These are phyloP conservation scores for Phrynocephalus vlangalii DNA, from an alignment of 2,797 vertebrate genomes.

Conservation along the genomic window DNA sequence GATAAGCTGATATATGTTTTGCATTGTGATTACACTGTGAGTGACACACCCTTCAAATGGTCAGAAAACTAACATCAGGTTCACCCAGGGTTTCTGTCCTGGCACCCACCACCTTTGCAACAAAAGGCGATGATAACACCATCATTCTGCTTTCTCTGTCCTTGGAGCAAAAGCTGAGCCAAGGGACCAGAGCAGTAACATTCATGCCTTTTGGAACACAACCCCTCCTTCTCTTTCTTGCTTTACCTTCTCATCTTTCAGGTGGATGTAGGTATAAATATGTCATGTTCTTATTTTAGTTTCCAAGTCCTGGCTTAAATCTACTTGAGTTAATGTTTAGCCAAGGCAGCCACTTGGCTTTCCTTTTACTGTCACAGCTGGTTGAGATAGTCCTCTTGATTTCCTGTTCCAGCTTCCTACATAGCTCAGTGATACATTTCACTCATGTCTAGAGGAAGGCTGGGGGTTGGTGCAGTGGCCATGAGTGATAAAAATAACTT, in stretches of 20 bases:
- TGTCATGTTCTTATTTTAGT: slow-evolving; percentile 39
- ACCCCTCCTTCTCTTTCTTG: background rate
- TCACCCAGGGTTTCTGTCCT: fast-evolving
- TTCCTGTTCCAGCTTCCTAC: slow-evolving; percentile 2
- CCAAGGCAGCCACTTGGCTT: background rate
- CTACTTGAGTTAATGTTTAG: slow-evolving; percentile 22
- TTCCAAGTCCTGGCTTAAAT: slow-evolving; percentile 14
- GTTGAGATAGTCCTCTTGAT: background rate
- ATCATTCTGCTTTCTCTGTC: background rate
- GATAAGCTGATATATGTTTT: background rate
- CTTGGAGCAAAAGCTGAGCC: slow-evolving; percentile 9
- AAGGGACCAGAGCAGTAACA: background rate
- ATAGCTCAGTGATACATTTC: background rate
- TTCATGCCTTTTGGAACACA: background rate
- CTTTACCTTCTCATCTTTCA: slow-evolving; percentile 39
- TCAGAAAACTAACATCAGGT: background rate
- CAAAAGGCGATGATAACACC: background rate
- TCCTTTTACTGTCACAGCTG: slow-evolving; percentile 10
- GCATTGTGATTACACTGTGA: slow-evolving; percentile 23
- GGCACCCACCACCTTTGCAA: fast-evolving
- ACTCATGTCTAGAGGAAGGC: background rate
- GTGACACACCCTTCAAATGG: background rate
- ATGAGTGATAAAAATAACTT: background rate
- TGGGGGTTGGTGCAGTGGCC: background rate
- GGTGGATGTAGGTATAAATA: slow-evolving; percentile 17